These are phyloP conservation scores for Orthosia gracilis DNA, from an alignment of 2,888 invertebrate species.

Conservation along the genomic window DNA sequence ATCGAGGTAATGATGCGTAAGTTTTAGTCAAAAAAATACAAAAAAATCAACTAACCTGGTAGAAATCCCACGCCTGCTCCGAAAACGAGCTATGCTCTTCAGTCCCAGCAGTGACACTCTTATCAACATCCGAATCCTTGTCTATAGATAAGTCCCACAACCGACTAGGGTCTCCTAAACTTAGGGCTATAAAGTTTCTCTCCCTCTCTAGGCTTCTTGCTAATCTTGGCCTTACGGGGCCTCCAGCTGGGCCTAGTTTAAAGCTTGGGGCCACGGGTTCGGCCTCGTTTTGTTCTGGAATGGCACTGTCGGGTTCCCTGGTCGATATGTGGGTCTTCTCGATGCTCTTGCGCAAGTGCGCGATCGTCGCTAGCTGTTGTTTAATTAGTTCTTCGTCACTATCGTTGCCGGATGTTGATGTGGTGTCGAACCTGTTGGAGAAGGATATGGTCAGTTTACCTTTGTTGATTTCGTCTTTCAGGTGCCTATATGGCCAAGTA, in stretches of 20 bases:
- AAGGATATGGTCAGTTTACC: neutral
- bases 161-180: slow-evolving; percentile 85
- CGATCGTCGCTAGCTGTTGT: slow-evolving; percentile 83
- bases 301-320: slow-evolving; percentile 82
- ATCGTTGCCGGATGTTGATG: slow-evolving; percentile 92
- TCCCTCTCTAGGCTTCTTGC: slow-evolving; percentile 85
- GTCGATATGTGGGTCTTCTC: slow-evolving; percentile 87
- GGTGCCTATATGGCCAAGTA: neutral
- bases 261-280: slow-evolving; percentile 91
- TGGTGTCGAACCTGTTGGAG: slow-evolving; percentile 89
- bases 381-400: slow-evolving; percentile 92
- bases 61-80: slow-evolving; percentile 98
- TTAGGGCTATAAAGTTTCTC: slow-evolving; percentile 82
- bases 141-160: slow-evolving; percentile 87
- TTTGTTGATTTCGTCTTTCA: neutral
- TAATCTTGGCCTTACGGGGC: slow-evolving; percentile 83
- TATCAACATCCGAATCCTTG: slow-evolving; percentile 89
- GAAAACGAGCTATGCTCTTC: slow-evolving; percentile 96
- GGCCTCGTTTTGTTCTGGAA: slow-evolving; percentile 83
- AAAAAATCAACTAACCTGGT: slow-evolving; percentile 92
- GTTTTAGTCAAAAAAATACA: neutral
- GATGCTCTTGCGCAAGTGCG: slow-evolving; percentile 85
- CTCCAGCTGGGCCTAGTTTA: slow-evolving; percentile 92
- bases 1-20: too few relatives aligned
- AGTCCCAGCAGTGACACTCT: slow-evolving; percentile 92